Evolutionary conservation across 2,888 invertebrate genomes (phyloP).

Genomic region (Julus scandinavius): DNA sequence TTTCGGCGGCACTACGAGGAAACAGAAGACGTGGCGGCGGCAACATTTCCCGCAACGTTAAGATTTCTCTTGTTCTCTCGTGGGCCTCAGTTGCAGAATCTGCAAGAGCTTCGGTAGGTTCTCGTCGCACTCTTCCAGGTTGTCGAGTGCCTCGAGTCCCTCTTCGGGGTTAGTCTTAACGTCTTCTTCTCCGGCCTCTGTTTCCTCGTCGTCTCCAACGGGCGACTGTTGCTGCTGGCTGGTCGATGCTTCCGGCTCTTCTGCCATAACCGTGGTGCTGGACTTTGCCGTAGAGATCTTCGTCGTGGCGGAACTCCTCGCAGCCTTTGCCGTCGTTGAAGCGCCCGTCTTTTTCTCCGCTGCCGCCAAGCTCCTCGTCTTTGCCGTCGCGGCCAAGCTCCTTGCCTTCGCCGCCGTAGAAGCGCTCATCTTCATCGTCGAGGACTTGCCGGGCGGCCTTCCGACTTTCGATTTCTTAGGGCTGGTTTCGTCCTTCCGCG

Average conservation of each 20-base stretch:
- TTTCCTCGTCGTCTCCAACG: neutral
- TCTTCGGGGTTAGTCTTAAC: neutral
- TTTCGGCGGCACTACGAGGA: neutral
- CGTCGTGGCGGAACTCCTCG: too few relatives aligned
- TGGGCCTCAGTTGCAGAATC: constrained; percentile 55
- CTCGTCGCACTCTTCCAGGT: constrained; percentile 57
- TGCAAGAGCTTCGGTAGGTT: constrained; percentile 57
- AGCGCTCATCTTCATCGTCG: neutral
- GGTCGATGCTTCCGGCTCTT: neutral
- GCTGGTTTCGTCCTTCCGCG: neutral
- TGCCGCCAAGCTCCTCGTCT: neutral
- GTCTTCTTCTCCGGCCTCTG: neutral
- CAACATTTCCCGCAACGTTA: neutral
- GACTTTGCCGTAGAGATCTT: neutral
- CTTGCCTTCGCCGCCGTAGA: neutral
- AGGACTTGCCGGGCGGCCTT: neutral
- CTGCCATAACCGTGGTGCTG: neutral
- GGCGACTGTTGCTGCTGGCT: neutral
- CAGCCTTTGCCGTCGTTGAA: too few relatives aligned
- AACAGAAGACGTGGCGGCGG: neutral
- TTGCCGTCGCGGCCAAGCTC: neutral
- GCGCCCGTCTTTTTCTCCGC: too few relatives aligned
- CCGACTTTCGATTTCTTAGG: neutral
- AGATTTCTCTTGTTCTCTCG: neutral
- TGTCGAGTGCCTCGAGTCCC: constrained; percentile 48